These are phyloP conservation scores for Poecilobothrus nobilitatus DNA, from an alignment of 2,888 invertebrate species.

Conservation along the genomic window DNA sequence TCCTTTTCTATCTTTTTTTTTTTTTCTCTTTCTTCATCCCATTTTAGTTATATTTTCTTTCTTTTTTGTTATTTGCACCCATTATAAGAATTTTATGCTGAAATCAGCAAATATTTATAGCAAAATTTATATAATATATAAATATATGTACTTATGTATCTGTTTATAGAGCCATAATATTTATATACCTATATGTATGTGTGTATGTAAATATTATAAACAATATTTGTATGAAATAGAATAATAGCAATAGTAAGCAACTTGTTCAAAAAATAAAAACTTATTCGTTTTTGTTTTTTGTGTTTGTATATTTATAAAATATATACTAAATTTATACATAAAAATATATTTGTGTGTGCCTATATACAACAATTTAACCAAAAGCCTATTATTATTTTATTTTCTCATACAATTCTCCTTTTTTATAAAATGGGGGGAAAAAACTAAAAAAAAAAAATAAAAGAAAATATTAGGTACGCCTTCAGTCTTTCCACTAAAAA, in stretches of 20 bases:
- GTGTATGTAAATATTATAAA: too few relatives aligned
- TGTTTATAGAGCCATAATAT: too few relatives aligned
- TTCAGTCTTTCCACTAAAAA: background rate
- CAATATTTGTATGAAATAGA: background rate
- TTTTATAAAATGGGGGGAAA: too few relatives aligned
- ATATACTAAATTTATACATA: background rate
- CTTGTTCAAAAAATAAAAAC: background rate
- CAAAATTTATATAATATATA: background rate
- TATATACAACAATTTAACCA: background rate
- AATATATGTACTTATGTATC: too few relatives aligned
- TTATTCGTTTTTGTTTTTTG: background rate
- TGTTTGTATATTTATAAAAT: background rate
- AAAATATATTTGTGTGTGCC: background rate
- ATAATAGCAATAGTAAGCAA: background rate
- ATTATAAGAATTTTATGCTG: background rate
- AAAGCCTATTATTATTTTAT: constrained; percentile 4
- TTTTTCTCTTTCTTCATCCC: background rate
- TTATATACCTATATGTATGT: too few relatives aligned
- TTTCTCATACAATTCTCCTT: background rate
- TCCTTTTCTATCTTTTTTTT: background rate
- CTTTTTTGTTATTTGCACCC: background rate
- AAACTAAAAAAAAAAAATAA: too few relatives aligned
- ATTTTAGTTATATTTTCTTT: background rate
- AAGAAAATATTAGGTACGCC: background rate
- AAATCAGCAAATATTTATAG: constrained; percentile 1